Evolutionary conservation across 2,888 invertebrate genomes (phyloP).

Genomic region (Drosophila formosana): DNA sequence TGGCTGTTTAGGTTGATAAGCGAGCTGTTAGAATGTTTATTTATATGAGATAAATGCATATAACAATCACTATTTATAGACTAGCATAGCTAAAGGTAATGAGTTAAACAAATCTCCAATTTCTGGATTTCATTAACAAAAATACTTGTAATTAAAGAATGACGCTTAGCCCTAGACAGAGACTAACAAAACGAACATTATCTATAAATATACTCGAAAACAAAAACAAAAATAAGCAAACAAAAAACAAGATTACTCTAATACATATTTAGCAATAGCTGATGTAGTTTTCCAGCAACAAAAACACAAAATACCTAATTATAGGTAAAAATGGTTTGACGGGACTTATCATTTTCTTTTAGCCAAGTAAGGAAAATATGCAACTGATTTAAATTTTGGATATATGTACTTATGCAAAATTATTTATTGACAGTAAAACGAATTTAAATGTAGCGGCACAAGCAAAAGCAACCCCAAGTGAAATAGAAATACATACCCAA

Average conservation of each 20-base stretch:
- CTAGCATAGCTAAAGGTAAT: slow-evolving; percentile 72
- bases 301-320: slow-evolving; percentile 7
- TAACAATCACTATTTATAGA: slow-evolving; percentile 79
- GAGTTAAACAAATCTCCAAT: slow-evolving; percentile 12
- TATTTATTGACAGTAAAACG: slow-evolving; percentile 67
- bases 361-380: slow-evolving; percentile 39
- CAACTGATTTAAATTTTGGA: slow-evolving; percentile 53
- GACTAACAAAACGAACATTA: slow-evolving; percentile 28
- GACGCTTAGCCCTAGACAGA: slow-evolving; percentile 24
- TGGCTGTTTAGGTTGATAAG: slow-evolving; percentile 47
- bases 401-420: slow-evolving; percentile 46
- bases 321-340: slow-evolving; percentile 16
- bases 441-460: slow-evolving; percentile 80
- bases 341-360: slow-evolving; percentile 42
- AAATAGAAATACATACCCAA: slow-evolving; percentile 9
- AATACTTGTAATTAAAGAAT: neutral
- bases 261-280: slow-evolving; percentile 29
- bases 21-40: slow-evolving; percentile 40
- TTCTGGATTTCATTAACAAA: slow-evolving; percentile 17
- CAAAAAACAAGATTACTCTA: slow-evolving; percentile 19
- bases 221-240: neutral
- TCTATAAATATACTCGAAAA: slow-evolving; percentile 27
- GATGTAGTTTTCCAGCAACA: slow-evolving; percentile 40
- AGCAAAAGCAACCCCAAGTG: slow-evolving; percentile 28
- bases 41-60: slow-evolving; percentile 65